Evolutionary conservation across 2,888 invertebrate species (phyloP).

Genomic region (Auanema sp.): DNA sequence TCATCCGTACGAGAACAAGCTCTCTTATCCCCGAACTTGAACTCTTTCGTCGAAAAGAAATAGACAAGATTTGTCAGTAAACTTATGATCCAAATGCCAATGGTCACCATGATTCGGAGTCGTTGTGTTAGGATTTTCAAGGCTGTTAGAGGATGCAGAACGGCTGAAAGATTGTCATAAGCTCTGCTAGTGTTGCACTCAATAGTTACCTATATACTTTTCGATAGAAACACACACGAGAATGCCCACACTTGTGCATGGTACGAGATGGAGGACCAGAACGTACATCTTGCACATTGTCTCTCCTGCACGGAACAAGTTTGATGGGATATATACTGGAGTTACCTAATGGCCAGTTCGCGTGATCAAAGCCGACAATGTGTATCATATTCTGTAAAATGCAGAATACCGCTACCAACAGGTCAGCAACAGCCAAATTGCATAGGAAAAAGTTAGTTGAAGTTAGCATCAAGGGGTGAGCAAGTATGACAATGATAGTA

Average conservation of each 20-base stretch:
- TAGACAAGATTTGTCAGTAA: slow-evolving; percentile 43
- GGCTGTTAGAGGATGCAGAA: slow-evolving; percentile 42
- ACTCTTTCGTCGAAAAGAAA: slow-evolving; percentile 39
- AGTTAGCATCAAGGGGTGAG: slow-evolving; percentile 80
- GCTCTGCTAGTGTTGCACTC: no score
- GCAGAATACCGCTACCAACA: slow-evolving; percentile 89
- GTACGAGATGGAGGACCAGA: slow-evolving; percentile 81
- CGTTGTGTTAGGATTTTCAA: slow-evolving; percentile 50
- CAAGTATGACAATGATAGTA: slow-evolving; percentile 82
- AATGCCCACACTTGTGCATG: slow-evolving; percentile 85
- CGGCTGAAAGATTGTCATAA: no score
- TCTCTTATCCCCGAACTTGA: slow-evolving; percentile 19
- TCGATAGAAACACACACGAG: slow-evolving; percentile 83
- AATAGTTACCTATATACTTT: slow-evolving; percentile 74
- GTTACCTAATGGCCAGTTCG: slow-evolving; percentile 55
- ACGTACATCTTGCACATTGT: slow-evolving; percentile 88
- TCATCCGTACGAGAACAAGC: slow-evolving; percentile 33
- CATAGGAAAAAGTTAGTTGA: slow-evolving; percentile 89
- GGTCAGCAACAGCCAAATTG: slow-evolving; percentile 85
- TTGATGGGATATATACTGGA: slow-evolving; percentile 81
- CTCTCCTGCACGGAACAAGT: slow-evolving; percentile 77
- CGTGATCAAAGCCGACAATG: slow-evolving; percentile 71
- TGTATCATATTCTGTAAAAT: slow-evolving; percentile 85
- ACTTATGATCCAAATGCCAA: slow-evolving; percentile 44
- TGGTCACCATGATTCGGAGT: slow-evolving; percentile 42